phyloP scores from a whole-genome alignment of 2,113 vertebrate species.

The Pteronura brasiliensis region DNA sequence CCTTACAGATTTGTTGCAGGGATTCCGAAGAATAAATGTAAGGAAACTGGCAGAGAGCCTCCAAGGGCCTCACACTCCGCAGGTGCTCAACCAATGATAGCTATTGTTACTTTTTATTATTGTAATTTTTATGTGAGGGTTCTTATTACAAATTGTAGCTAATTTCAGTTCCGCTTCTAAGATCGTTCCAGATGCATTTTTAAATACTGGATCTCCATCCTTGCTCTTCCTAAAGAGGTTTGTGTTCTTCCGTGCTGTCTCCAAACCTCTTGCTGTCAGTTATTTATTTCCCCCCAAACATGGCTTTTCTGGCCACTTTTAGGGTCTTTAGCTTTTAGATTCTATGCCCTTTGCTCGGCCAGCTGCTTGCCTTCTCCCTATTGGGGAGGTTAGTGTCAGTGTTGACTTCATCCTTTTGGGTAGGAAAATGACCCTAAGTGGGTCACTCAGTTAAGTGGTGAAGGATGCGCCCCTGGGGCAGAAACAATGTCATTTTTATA shows the following conservation, averaged over 20 bases:
- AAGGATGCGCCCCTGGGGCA: neutral
- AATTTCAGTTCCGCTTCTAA: neutral
- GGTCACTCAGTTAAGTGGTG: neutral
- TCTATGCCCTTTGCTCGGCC: neutral
- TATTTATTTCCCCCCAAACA: neutral
- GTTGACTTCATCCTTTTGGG: neutral
- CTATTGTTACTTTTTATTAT: neutral
- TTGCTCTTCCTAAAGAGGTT: neutral
- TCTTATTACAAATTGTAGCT: slow-evolving; percentile 2
- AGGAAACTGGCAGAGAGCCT: neutral
- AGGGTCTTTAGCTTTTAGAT: neutral
- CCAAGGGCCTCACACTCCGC: neutral
- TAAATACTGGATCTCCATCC: neutral
- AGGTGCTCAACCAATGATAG: neutral
- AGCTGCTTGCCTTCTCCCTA: neutral
- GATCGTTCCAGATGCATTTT: neutral
- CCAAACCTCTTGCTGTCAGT: neutral
- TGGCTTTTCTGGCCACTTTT: neutral
- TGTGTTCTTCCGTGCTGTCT: neutral
- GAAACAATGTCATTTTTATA: neutral
- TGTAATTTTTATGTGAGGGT: neutral
- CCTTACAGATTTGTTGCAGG: neutral
- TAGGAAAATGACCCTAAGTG: neutral
- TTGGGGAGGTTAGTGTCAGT: no score
- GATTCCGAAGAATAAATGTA: neutral